Percentiles rank a stretch among this genome's conserved stretches.
Conservation (phyloP, 2,888 invertebrate genomes). For the Pandemis heparana region DNA sequence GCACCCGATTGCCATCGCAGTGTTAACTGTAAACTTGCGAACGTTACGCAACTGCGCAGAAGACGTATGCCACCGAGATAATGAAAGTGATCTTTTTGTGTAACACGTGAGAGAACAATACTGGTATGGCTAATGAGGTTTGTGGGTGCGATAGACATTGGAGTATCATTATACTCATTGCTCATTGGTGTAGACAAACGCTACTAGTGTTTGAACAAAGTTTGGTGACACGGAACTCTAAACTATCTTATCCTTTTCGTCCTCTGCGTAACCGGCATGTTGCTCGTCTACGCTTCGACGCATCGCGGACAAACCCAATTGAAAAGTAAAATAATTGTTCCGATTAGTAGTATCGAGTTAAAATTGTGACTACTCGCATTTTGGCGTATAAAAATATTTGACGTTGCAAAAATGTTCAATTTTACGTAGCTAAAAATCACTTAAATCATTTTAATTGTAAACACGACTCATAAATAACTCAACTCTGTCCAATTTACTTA, state of each 20-base stretch:
- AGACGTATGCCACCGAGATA: slow-evolving; percentile 74
- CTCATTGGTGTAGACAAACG: background rate
- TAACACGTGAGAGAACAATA: slow-evolving; percentile 76
- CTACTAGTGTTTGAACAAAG: background rate
- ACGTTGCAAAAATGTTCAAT: background rate
- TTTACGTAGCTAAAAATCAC: background rate
- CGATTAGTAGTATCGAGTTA: background rate
- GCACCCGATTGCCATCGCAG: slow-evolving; percentile 75
- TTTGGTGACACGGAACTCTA: background rate
- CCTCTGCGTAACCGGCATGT: background rate
- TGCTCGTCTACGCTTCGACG: background rate
- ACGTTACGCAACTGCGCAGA: slow-evolving; percentile 70
- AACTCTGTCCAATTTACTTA: slow-evolving; percentile 5
- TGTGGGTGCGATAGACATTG: slow-evolving; percentile 57
- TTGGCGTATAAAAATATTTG: no score
- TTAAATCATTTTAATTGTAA: background rate
- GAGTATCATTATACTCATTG: slow-evolving; percentile 9
- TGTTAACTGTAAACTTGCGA: slow-evolving; percentile 69
- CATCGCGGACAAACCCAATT: background rate
- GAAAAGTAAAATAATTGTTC: background rate
- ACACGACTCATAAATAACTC: background rate
- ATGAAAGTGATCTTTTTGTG: slow-evolving; percentile 77
- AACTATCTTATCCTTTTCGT: background rate
- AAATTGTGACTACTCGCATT: no score
- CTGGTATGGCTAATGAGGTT: slow-evolving; percentile 66